Evolutionary conservation across 2,113 vertebrate genomes (phyloP).

Genomic region (Sturnus vulgaris): DNA sequence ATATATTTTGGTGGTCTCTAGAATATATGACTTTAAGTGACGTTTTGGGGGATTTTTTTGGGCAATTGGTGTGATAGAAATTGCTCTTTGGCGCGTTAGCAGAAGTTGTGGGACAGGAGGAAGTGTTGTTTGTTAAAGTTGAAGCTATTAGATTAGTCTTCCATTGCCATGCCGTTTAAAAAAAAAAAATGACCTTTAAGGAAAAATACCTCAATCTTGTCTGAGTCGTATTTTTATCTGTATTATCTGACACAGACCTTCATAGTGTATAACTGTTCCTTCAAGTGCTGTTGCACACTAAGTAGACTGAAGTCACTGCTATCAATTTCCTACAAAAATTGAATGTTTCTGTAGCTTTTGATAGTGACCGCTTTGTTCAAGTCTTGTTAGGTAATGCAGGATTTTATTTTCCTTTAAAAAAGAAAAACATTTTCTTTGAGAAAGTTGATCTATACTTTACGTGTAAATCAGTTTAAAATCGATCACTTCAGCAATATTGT

Average conservation of each 20-base stretch:
- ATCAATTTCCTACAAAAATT: conserved; percentile 26
- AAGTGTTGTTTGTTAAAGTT: conserved; percentile 7
- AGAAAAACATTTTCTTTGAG: background rate
- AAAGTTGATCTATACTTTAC: conserved; percentile 26
- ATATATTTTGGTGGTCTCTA: conserved; percentile 43
- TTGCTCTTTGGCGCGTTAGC: background rate
- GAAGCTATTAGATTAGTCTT: background rate
- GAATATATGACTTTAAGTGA: conserved; percentile 52
- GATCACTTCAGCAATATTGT: background rate
- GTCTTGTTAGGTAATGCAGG: background rate
- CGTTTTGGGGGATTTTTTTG: background rate
- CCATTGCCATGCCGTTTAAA: background rate
- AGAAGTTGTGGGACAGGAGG: background rate
- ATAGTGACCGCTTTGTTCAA: conserved; percentile 1
- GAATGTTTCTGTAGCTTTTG: conserved; percentile 15
- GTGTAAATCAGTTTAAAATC: conserved; percentile 32
- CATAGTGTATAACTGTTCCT: background rate
- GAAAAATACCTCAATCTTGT: conserved; percentile 16
- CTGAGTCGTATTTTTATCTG: background rate
- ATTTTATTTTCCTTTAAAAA: background rate
- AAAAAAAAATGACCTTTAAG: background rate
- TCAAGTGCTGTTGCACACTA: conserved; percentile 3
- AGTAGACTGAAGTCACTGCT: conserved; percentile 31
- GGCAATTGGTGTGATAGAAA: background rate
- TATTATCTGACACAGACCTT: conserved; percentile 16